Conservation (phyloP, 2,888 invertebrate species). For the Nephrotoma guestfalica region DNA sequence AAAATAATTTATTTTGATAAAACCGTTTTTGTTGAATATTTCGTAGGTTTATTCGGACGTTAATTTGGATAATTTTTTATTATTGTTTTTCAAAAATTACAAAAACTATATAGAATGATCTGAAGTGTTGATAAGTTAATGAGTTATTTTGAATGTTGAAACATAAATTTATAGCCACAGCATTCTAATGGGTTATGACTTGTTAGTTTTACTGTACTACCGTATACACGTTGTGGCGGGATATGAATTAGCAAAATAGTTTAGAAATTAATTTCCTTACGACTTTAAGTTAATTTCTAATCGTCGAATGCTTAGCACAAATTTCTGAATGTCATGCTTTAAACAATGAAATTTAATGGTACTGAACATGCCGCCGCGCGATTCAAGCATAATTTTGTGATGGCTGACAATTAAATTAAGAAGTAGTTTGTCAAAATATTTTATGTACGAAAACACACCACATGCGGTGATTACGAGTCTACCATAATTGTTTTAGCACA, state of each 20-base stretch:
- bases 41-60: not conserved
- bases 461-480: too few species aligned
- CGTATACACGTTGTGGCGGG: not conserved
- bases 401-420: not conserved
- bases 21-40: not conserved
- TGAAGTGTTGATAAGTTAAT: not conserved
- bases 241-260: not conserved
- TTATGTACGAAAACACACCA: too few species aligned
- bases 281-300: not conserved
- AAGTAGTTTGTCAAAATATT: too few species aligned
- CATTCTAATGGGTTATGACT: not conserved
- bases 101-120: not conserved
- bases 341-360: not conserved
- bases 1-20: not conserved
- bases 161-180: not conserved
- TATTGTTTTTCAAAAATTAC: not conserved
- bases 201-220: not conserved
- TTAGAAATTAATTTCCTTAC: not conserved
- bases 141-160: not conserved
- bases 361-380: not conserved
- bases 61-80: not conserved
- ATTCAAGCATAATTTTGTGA: not conserved
- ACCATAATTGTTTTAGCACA: not conserved
- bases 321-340: not conserved
- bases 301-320: not conserved